Conservation (phyloP, 2,797 vertebrate genomes). For the Thaleichthys pacificus region DNA sequence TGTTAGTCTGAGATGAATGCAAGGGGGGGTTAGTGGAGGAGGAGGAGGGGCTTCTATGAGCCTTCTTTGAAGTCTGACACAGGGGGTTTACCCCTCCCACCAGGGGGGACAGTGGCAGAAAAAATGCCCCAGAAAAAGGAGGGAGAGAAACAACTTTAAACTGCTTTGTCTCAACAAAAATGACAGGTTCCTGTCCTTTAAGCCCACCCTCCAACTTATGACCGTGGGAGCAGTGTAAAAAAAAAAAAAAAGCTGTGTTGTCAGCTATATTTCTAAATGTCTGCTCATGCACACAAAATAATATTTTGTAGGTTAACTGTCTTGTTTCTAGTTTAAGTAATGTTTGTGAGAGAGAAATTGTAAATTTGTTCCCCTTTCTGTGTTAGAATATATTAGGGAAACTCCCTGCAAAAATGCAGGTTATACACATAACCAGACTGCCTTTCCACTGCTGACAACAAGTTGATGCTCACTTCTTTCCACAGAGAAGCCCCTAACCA, state of each 20-base stretch:
- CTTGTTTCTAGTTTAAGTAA: background rate
- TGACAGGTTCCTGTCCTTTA: background rate
- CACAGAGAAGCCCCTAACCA: background rate
- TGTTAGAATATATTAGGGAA: background rate
- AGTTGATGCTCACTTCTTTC: background rate
- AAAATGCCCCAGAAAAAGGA: constrained; percentile 3
- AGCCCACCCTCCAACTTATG: background rate
- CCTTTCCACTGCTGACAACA: background rate
- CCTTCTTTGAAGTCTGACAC: constrained; percentile 17
- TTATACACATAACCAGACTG: background rate
- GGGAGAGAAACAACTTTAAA: constrained; percentile 12
- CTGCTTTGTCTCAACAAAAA: constrained; percentile 14
- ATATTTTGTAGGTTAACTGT: background rate
- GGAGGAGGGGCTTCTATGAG: constrained; percentile 1
- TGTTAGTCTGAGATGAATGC: constrained; percentile 18
- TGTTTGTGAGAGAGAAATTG: background rate
- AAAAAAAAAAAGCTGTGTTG: too few species aligned
- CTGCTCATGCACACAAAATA: background rate
- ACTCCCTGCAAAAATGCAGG: constrained; percentile 5
- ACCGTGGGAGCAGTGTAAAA: background rate
- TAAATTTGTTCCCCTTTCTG: background rate
- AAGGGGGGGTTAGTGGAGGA: constrained; percentile 3
- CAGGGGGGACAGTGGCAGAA: constrained; percentile 18
- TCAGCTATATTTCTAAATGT: background rate
- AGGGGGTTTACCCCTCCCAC: constrained; percentile 20